Evolutionary conservation across 2,888 invertebrate genomes (phyloP).

Genomic region (Chloromyia formosa): DNA sequence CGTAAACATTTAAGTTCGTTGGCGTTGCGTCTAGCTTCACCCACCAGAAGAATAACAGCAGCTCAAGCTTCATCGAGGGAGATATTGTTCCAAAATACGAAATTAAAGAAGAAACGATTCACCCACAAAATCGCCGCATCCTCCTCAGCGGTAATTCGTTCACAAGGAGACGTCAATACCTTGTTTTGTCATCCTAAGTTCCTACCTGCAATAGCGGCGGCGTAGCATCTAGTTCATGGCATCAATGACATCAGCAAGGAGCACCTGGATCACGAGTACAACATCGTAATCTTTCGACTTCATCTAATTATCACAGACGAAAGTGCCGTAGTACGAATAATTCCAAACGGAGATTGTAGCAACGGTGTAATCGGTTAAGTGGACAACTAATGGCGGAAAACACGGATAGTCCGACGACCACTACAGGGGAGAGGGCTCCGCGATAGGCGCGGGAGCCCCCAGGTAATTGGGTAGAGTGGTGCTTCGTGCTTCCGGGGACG

Average conservation of each 20-base stretch:
- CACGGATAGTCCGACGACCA: no score
- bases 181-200: slow-evolving; percentile 68
- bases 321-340: slow-evolving; percentile 58
- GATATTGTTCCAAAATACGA: slow-evolving; percentile 11
- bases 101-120: slow-evolving; percentile 68
- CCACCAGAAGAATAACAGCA: neutral
- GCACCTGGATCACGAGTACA: slow-evolving; percentile 55
- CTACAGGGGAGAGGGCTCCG: no score
- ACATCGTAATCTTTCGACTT: slow-evolving; percentile 63
- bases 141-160: slow-evolving; percentile 58
- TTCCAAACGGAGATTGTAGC: slow-evolving; percentile 58
- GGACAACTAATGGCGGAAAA: slow-evolving; percentile 65
- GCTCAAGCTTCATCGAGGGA: neutral
- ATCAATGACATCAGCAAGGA: slow-evolving; percentile 57
- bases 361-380: slow-evolving; percentile 57
- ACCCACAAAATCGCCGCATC: slow-evolving; percentile 75
- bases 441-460: no score
- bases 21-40: no score
- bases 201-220: slow-evolving; percentile 65
- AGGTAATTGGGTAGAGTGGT: no score
- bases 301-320: slow-evolving; percentile 63
- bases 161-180: slow-evolving; percentile 50
- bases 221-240: slow-evolving; percentile 57
- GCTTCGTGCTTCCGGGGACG: no score
- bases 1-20: no score